A percentile compares a stretch with the other conserved stretches of the same genome.
phyloP scores from a whole-genome alignment of 2,797 vertebrate species.

The Simalia tracyae region DNA sequence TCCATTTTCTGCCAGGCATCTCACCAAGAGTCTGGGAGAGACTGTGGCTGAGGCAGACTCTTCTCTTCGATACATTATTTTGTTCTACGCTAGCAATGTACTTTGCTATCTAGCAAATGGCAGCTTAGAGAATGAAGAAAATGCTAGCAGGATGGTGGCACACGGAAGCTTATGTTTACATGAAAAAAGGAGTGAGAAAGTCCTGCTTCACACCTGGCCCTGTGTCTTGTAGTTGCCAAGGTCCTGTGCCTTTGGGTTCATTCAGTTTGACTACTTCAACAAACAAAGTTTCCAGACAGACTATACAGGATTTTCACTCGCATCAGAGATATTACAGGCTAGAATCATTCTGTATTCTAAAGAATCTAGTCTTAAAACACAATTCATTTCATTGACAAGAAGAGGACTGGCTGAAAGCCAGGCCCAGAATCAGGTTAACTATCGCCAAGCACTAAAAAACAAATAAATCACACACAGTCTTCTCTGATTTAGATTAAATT shows the following conservation, averaged over 20 bases:
- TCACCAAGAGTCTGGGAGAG: not conserved
- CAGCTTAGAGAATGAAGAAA: constrained; percentile 43
- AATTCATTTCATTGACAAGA: constrained; percentile 55
- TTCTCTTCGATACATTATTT: not conserved
- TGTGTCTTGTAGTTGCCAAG: constrained; percentile 13
- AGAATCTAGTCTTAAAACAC: constrained; percentile 42
- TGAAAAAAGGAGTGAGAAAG: constrained; percentile 18
- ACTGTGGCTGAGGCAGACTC: no score
- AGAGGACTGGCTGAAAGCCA: constrained; percentile 48
- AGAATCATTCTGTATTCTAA: constrained; percentile 30
- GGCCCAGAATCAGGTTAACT: constrained; percentile 42
- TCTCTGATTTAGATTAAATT: constrained; percentile 48
- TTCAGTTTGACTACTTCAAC: constrained; percentile 8
- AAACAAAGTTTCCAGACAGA: constrained; percentile 53
- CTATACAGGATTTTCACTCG: constrained; percentile 25
- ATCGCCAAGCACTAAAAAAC: constrained; percentile 52
- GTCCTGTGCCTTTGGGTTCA: constrained; percentile 41
- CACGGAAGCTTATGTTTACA: not conserved
- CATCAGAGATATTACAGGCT: constrained; percentile 20
- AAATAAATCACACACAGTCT: constrained; percentile 49
- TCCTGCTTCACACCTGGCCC: constrained; percentile 36
- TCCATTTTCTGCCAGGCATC: not conserved
- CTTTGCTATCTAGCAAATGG: not conserved
- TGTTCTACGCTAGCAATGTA: no score
- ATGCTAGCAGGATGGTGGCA: constrained; percentile 14